Conservation (phyloP, 2,113 vertebrate genomes). For the Illadopsis cleaveri region DNA sequence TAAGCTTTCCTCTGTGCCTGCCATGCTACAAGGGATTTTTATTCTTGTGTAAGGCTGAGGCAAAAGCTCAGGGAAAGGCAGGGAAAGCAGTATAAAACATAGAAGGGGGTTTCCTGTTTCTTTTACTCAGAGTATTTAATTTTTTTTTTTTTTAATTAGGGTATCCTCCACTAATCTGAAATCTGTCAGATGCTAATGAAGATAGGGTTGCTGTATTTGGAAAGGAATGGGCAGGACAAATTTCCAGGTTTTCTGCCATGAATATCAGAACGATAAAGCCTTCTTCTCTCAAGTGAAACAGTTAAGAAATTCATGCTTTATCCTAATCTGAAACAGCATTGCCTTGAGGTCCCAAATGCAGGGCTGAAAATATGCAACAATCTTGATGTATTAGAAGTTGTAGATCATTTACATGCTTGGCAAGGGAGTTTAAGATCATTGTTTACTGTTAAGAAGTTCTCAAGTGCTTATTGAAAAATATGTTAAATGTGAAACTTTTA, state of each 20-base stretch:
- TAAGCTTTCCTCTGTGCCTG: not conserved
- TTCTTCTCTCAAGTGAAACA: constrained; percentile 62
- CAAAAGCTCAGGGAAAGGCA: not conserved
- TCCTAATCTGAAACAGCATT: constrained; percentile 71
- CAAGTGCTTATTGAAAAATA: constrained; percentile 74
- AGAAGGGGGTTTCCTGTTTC: not conserved
- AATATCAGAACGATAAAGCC: constrained; percentile 46
- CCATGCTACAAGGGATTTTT: not conserved
- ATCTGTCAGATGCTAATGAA: constrained; percentile 10
- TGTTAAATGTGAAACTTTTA: constrained; percentile 41
- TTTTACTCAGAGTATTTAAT: not conserved
- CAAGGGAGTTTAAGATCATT: constrained; percentile 58
- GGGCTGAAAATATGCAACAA: constrained; percentile 56
- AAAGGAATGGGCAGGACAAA: constrained; percentile 34
- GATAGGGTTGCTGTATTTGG: not conserved
- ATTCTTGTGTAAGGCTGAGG: not conserved
- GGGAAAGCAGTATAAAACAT: not conserved
- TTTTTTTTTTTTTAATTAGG: not conserved
- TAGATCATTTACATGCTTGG: constrained; percentile 60
- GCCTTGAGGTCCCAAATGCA: constrained; percentile 57
- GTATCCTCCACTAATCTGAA: constrained; percentile 11
- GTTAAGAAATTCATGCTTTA: constrained; percentile 47
- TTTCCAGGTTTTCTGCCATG: constrained; percentile 58
- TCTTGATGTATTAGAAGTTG: constrained; percentile 18
- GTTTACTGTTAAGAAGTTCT: constrained; percentile 64